Base-by-base conservation (phyloP, 2,888 invertebrate species). In the Fabriciana adippe region DNA sequence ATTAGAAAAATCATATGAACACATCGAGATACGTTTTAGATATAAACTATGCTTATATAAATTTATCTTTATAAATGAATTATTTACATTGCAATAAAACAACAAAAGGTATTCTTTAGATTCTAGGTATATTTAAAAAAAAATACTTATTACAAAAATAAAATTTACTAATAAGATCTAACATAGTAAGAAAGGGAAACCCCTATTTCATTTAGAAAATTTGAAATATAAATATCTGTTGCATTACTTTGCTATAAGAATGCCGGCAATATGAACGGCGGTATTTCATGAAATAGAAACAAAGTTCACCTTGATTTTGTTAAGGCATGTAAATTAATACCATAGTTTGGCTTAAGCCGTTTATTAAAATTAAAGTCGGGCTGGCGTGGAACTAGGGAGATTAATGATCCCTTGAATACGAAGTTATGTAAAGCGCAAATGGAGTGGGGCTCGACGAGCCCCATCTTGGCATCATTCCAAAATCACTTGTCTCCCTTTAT, bases 391-490 rank as follows among this genome's bases (percentile, higher is more conserved):
- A 89, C 90, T 90, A 90, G 88, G 87, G 89, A 92, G 92, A 92
- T 92, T 91, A 91, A 92, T 89, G 90, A 89, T 89, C 88, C 86
- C 87, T 87, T 88, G 90, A 89, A 92, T 87, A 88, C 90, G 84
- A 85, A 92, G 90, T 90, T 91, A 91, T 90, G 92, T 90, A 90
- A 90, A 90, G 90, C 89, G 87, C 87, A 88, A 89, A 88, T 87
- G 88, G 88, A 88, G 89, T 87, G 85, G 84, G 87, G 85, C 83
- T 83, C 85, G 83, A 79, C 84, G 84, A 80, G 84, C 83, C 81
- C 82, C 83, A 86, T 85, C 85, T 90, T 92, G 92, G 92, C 92
- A 79, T 83, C 85, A 86, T 81, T 90, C 92, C 92, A 92, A 88
- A 89, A 89, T 90, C 90, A 88, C 90, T 90, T 88, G 89, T 89